These are phyloP conservation scores for Bhutanitis thaidina DNA, from an alignment of 2,888 invertebrate species.

Conservation along the genomic window DNA sequence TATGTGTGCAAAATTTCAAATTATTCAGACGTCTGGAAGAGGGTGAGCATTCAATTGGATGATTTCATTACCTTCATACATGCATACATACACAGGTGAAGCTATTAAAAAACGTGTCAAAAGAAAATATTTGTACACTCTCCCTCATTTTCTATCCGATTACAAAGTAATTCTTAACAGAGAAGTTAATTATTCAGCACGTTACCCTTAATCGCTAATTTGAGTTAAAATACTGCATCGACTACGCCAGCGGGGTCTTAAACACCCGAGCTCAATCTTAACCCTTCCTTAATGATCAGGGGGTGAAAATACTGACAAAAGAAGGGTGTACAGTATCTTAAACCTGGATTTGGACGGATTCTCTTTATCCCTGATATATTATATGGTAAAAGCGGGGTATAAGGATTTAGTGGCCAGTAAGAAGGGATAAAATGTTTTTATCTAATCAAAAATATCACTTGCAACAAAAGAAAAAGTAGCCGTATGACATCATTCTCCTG, in stretches of 20 bases:
- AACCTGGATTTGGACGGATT: conserved; percentile 31
- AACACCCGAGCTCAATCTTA: conserved; percentile 45
- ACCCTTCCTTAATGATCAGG: conserved; percentile 56
- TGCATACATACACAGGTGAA: too few species aligned
- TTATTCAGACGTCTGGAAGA: too few species aligned
- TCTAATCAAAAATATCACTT: too few species aligned
- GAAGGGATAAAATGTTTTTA: too few species aligned
- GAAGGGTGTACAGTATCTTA: conserved; percentile 33
- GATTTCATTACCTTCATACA: too few species aligned
- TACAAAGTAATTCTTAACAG: conserved; percentile 32
- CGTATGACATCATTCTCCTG: too few species aligned
- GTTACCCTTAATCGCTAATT: conserved; percentile 50
- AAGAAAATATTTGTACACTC: too few species aligned
- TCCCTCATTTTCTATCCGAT: neutral
- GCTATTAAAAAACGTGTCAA: too few species aligned
- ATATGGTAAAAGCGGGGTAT: conserved; percentile 33
- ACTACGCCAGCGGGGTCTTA: conserved; percentile 33
- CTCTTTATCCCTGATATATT: conserved; percentile 35
- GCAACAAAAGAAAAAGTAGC: too few species aligned
- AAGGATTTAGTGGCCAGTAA: conserved; percentile 10
- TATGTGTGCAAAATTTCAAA: too few species aligned
- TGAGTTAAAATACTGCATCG: conserved; percentile 50
- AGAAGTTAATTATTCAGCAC: conserved; percentile 46
- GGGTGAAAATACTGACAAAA: conserved; percentile 32
- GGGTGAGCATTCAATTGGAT: too few species aligned